phyloP scores from a whole-genome alignment of 1,140 invertebrate genomes.

The Saxidomus purpurata region DNA sequence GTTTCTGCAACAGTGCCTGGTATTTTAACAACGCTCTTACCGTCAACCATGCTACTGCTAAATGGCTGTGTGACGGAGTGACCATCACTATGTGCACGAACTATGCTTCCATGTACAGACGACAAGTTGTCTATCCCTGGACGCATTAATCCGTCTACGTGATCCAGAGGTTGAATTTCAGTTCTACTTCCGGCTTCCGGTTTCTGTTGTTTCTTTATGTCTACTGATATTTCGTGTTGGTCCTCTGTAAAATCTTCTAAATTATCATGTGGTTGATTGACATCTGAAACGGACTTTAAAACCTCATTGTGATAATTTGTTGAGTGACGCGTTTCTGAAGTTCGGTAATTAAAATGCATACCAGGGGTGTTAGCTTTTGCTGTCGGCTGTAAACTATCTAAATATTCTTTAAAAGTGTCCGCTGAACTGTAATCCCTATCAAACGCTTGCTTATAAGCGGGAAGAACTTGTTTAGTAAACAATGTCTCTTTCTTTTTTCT shows the following conservation, averaged over 20 bases:
- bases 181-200: neutral
- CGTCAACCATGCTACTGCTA: conserved; percentile 42
- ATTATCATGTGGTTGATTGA: conserved; percentile 35
- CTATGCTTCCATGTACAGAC: conserved; percentile 54
- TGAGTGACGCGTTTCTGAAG: neutral
- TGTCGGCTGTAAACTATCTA: conserved; percentile 51
- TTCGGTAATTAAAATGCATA: conserved; percentile 3
- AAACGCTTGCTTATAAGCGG: conserved; percentile 24
- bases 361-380: conserved; percentile 24
- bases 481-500: conserved; percentile 32
- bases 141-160: neutral
- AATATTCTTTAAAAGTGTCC: conserved; percentile 58
- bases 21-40: conserved; percentile 14
- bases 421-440: conserved; percentile 62
- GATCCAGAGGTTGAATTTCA: neutral
- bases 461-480: conserved; percentile 31
- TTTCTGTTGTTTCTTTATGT: conserved; percentile 20
- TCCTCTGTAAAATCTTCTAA: neutral
- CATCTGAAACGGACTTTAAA: conserved; percentile 46
- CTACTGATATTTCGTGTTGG: conserved; percentile 14
- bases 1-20: conserved; percentile 8
- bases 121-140: conserved; percentile 50
- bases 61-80: conserved; percentile 12
- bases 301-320: conserved; percentile 49
- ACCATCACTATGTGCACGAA: conserved; percentile 28